These are phyloP conservation scores for Noctua janthina DNA, from an alignment of 2,888 invertebrate species.

Conservation along the genomic window DNA sequence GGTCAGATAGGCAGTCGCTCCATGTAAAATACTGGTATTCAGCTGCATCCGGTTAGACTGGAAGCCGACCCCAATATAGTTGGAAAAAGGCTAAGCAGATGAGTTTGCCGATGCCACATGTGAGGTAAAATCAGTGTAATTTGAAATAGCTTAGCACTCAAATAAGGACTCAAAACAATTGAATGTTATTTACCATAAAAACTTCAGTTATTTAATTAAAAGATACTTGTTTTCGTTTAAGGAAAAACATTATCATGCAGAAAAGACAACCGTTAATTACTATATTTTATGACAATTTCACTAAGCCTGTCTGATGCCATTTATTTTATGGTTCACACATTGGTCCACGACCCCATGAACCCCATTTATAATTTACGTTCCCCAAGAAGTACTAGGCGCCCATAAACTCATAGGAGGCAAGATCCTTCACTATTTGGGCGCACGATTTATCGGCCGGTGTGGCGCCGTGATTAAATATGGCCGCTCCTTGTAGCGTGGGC, in stretches of 20 bases:
- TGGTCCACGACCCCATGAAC: conserved; percentile 5
- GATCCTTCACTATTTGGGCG: conserved; percentile 67
- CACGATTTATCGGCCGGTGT: conserved; percentile 77
- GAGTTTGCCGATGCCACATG: too few species aligned
- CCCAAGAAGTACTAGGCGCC: conserved; percentile 38
- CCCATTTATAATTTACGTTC: conserved; percentile 36
- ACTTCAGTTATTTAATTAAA: too few species aligned
- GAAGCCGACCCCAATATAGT: too few species aligned
- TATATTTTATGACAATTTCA: neutral
- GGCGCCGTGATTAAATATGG: conserved; percentile 82
- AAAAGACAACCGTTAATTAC: neutral
- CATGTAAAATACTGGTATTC: too few species aligned
- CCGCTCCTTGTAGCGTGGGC: conserved; percentile 61
- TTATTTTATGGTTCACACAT: conserved; percentile 11
- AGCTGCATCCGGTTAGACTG: too few species aligned
- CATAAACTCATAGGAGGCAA: conserved; percentile 79
- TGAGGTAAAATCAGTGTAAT: too few species aligned
- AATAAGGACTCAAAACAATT: neutral
- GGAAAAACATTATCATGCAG: neutral
- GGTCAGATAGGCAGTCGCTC: too few species aligned
- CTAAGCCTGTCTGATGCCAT: neutral
- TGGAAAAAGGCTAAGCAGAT: too few species aligned
- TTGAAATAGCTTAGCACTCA: too few species aligned
- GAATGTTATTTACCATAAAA: neutral
- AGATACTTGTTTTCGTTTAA: too few species aligned